These are phyloP conservation scores for Drosophila incognita DNA, from an alignment of 2,888 invertebrate genomes.

Conservation along the genomic window DNA sequence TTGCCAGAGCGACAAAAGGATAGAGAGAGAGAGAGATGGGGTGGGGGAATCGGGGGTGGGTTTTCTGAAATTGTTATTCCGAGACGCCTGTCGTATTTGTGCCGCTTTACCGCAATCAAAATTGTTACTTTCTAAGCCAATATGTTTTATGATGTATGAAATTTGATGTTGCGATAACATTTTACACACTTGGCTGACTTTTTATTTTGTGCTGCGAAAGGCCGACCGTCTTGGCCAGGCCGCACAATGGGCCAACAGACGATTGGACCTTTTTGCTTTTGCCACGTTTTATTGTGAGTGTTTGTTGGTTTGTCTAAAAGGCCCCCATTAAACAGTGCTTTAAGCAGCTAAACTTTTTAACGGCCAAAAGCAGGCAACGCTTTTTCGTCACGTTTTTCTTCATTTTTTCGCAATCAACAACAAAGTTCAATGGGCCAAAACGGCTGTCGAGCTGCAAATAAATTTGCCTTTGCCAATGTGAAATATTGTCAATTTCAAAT, in stretches of 20 bases:
- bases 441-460: constrained; percentile 70
- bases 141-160: constrained; percentile 83
- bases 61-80: constrained; percentile 54
- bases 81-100: constrained; percentile 48
- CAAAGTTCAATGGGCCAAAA: constrained; percentile 75
- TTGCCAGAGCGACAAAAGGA: constrained; percentile 10
- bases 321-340: constrained; percentile 47
- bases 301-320: constrained; percentile 10
- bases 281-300: not conserved
- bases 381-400: constrained; percentile 12
- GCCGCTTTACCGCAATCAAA: constrained; percentile 78
- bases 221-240: constrained; percentile 10
- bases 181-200: constrained; percentile 75
- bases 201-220: constrained; percentile 50
- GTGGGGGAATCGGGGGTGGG: not conserved
- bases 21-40: not conserved
- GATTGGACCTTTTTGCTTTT: constrained; percentile 23
- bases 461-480: constrained; percentile 68
- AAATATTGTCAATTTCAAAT: constrained; percentile 76
- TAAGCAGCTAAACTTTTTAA: constrained; percentile 36
- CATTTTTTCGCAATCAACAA: constrained; percentile 63
- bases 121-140: constrained; percentile 82
- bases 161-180: constrained; percentile 82
- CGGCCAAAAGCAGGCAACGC: constrained; percentile 29
- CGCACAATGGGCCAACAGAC: constrained; percentile 19